Percentiles rank a stretch among this genome's conserved stretches.
Evolutionary conservation across 2,797 vertebrate genomes (phyloP).

Genomic region (Hirundo rustica): DNA sequence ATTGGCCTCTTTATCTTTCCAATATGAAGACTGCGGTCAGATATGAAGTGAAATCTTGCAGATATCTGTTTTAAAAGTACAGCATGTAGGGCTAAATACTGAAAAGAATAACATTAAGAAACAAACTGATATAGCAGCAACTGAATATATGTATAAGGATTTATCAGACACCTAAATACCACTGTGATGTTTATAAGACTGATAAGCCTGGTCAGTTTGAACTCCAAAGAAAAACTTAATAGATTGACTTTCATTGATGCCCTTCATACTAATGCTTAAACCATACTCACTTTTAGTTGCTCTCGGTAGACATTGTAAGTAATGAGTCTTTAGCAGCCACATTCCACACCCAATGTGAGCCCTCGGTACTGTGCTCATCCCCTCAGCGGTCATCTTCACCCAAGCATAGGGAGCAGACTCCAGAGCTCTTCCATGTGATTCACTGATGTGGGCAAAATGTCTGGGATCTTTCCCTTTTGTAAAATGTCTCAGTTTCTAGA

Average conservation of each 20-base stretch:
- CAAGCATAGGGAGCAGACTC: accelerated
- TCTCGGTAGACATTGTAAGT: background rate
- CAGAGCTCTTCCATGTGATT: background rate
- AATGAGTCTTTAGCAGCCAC: background rate
- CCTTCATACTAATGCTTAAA: background rate
- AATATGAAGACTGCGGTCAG: background rate
- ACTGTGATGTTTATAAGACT: background rate
- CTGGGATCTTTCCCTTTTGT: background rate
- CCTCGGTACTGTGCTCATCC: accelerated
- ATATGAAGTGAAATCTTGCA: background rate
- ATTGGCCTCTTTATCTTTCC: background rate
- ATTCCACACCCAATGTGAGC: accelerated
- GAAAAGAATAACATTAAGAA: background rate
- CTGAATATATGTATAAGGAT: background rate
- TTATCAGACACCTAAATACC: background rate
- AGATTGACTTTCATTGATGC: background rate
- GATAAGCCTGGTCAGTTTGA: background rate
- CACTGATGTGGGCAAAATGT: background rate
- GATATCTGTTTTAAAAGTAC: background rate
- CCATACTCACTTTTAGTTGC: background rate
- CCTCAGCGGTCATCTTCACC: background rate
- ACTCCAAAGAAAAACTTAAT: background rate
- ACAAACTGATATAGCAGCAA: background rate
- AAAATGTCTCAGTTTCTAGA: background rate
- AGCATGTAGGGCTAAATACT: background rate